These are phyloP conservation scores for Scolopax rusticola DNA, from an alignment of 2,797 vertebrate genomes.

Conservation along the genomic window DNA sequence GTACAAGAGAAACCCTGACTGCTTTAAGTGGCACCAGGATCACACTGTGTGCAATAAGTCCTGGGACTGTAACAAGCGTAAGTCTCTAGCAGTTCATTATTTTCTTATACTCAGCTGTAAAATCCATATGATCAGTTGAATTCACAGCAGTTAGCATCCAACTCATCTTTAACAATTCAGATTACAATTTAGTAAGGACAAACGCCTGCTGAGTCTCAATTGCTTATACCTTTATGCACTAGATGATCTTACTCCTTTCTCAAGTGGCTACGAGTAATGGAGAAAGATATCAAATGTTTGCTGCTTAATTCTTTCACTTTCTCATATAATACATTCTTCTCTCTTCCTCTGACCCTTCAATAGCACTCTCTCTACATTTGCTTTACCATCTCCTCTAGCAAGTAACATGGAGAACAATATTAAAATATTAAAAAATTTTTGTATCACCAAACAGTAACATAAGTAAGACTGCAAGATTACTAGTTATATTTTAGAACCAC, in stretches of 20 bases:
- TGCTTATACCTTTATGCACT: background rate
- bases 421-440: background rate
- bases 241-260: background rate
- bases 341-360: background rate
- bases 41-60: background rate
- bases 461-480: background rate
- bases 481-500: background rate
- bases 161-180: background rate
- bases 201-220: background rate
- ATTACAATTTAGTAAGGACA: background rate
- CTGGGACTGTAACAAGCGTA: background rate
- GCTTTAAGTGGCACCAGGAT: background rate
- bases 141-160: background rate
- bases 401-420: background rate
- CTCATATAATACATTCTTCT: background rate
- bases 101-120: background rate
- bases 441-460: background rate
- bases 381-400: background rate
- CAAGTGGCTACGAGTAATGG: background rate
- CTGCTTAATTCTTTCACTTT: background rate
- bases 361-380: background rate
- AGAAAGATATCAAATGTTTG: background rate
- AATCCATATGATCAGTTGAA: background rate
- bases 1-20: background rate
- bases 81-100: background rate